These are phyloP conservation scores for Microcebus tavaratra DNA, from an alignment of 2,113 vertebrate species.

Conservation along the genomic window DNA sequence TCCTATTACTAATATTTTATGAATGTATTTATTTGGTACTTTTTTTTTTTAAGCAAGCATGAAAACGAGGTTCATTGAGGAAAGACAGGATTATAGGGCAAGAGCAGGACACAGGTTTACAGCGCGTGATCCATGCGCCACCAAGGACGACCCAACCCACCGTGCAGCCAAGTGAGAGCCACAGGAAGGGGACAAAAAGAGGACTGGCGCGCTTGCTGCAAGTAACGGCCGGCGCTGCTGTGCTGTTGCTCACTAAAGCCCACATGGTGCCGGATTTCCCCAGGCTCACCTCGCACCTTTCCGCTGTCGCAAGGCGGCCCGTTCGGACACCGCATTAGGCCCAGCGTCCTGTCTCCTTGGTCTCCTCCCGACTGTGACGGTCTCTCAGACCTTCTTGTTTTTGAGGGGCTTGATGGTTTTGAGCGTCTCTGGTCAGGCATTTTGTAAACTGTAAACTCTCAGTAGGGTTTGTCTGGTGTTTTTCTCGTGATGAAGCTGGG, in stretches of 20 bases:
- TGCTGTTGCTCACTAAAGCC: not conserved
- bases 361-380: not conserved
- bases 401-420: not conserved
- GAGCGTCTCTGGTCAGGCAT: not conserved
- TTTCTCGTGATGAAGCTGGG: not conserved
- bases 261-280: not conserved
- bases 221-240: not conserved
- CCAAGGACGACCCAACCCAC: no score
- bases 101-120: no score
- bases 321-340: not conserved
- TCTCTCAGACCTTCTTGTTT: no score
- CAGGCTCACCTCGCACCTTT: fast-evolving
- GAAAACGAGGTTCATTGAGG: no score
- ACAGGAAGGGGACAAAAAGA: no score
- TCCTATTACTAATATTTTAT: not conserved
- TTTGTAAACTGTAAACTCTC: not conserved
- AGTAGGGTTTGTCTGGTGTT: not conserved
- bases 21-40: not conserved
- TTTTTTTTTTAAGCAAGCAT: no score
- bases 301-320: not conserved
- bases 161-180: no score
- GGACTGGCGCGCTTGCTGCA: fast-evolving
- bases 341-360: not conserved
- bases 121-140: fast-evolving
- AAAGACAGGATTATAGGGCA: no score